These are phyloP conservation scores for Oryzias javanicus DNA, from an alignment of 2,113 vertebrate species.

Conservation along the genomic window DNA sequence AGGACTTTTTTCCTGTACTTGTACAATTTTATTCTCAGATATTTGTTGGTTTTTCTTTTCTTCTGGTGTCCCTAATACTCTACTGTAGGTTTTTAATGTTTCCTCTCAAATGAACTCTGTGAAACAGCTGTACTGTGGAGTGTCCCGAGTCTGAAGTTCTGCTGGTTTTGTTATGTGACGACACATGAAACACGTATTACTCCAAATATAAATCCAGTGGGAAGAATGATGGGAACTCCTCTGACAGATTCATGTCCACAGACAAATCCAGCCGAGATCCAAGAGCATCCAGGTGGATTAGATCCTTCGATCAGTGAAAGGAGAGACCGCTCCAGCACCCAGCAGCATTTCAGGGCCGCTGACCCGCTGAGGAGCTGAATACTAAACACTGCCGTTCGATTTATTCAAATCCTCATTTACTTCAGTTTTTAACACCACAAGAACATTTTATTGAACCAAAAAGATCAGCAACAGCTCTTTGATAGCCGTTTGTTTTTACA, in stretches of 20 bases:
- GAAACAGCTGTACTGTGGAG: neutral
- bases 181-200: neutral
- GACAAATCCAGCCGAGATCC: neutral
- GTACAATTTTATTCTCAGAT: no score
- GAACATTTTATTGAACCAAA: no score
- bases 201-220: neutral
- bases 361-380: conserved; percentile 11
- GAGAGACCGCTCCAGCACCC: neutral
- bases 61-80: no score
- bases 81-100: no score
- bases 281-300: neutral
- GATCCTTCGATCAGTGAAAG: no score
- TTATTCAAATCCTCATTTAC: conserved; percentile 40
- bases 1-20: no score
- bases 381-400: conserved; percentile 27
- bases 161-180: neutral
- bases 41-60: no score
- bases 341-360: neutral
- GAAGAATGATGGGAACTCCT: neutral
- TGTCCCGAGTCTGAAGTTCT: neutral
- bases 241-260: neutral
- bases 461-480: no score
- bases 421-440: neutral
- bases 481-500: conserved; percentile 25
- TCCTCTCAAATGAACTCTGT: neutral